These are phyloP conservation scores for Phataginus tricuspis DNA, from an alignment of 2,797 vertebrate species.

Conservation along the genomic window DNA sequence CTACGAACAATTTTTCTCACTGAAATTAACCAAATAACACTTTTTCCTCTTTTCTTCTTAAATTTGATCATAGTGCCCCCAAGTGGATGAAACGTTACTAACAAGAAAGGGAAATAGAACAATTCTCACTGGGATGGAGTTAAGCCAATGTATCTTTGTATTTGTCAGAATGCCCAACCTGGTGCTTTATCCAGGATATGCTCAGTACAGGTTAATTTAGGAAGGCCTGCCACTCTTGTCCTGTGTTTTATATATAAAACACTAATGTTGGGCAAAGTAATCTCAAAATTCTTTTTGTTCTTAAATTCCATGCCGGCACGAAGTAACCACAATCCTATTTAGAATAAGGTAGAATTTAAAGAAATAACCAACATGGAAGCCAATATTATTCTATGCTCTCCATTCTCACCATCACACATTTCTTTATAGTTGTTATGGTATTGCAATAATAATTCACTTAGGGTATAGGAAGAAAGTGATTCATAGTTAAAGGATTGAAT, in stretches of 20 bases:
- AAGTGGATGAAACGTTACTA: constrained; percentile 80
- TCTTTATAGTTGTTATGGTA: neutral
- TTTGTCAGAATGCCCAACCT: neutral
- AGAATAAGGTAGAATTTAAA: neutral
- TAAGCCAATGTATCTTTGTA: neutral
- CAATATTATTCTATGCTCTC: neutral
- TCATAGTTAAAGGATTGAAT: neutral
- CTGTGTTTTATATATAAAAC: neutral
- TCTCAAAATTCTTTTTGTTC: neutral
- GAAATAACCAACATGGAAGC: neutral
- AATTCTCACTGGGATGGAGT: neutral
- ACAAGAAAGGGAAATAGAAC: neutral
- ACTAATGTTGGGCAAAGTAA: neutral
- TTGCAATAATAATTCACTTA: neutral
- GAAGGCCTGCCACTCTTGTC: neutral
- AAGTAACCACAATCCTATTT: neutral
- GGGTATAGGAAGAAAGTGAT: neutral
- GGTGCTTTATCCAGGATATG: neutral
- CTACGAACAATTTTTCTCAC: constrained; percentile 9
- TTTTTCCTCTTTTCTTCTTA: neutral
- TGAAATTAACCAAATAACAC: neutral
- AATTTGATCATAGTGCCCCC: constrained; percentile 87
- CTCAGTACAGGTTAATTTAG: neutral
- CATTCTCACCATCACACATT: neutral
- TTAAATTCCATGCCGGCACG: neutral